Conservation (phyloP, 1,140 invertebrate genomes). For the Luehdorfia chinensis region DNA sequence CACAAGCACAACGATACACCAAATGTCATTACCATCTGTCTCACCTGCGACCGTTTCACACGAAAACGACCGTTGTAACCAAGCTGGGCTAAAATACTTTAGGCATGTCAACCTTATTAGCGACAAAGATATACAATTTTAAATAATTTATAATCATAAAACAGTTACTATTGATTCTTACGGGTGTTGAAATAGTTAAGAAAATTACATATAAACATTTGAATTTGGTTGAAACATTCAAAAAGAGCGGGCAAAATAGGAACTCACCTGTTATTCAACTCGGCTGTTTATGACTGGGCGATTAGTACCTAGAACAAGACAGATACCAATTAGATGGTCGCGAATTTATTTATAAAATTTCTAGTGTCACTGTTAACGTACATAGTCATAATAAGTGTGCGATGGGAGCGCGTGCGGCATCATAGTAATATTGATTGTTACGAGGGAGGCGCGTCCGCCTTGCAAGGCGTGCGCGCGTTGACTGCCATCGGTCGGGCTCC, state of each 20-base stretch:
- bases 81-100: neutral
- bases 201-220: too few species aligned
- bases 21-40: slow-evolving; percentile 68
- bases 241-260: slow-evolving; percentile 31
- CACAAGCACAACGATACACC: slow-evolving; percentile 41
- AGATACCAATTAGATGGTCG: slow-evolving; percentile 30
- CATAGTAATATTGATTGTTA: slow-evolving; percentile 22
- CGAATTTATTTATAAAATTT: neutral
- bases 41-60: slow-evolving; percentile 35
- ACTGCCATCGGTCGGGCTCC: slow-evolving; percentile 54
- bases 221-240: slow-evolving; percentile 10
- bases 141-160: too few species aligned
- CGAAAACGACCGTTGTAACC: slow-evolving; percentile 7
- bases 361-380: slow-evolving; percentile 18
- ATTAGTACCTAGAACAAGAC: slow-evolving; percentile 54
- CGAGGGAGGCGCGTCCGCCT: slow-evolving; percentile 35
- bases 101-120: too few species aligned
- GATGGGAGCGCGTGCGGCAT: slow-evolving; percentile 33
- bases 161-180: neutral
- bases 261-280: slow-evolving; percentile 49
- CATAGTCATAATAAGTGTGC: slow-evolving; percentile 26
- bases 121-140: too few species aligned
- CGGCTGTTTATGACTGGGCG: slow-evolving; percentile 29
- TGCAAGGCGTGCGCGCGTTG: slow-evolving; percentile 38
- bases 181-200: too few species aligned